Conservation (phyloP, 2,113 vertebrate genomes). For the Pituophis catenifer region DNA sequence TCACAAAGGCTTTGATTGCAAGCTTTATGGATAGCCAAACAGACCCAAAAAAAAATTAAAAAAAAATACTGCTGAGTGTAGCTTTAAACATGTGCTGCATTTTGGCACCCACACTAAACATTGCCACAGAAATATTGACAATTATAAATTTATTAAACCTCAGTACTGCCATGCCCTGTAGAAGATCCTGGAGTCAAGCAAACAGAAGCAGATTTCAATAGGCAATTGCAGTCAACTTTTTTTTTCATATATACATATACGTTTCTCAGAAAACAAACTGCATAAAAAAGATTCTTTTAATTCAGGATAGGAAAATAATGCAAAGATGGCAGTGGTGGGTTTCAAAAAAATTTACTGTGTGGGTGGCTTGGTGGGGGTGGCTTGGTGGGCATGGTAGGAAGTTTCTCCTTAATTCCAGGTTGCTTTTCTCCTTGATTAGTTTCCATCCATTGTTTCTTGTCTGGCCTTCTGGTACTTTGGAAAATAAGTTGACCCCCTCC, state of each 20-base stretch:
- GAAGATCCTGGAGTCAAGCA: neutral
- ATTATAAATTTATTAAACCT: neutral
- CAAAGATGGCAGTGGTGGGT: neutral
- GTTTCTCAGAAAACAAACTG: neutral
- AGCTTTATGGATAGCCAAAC: slow-evolving; percentile 70
- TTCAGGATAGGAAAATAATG: neutral
- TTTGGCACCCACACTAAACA: neutral
- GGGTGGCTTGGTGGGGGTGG: too few species aligned
- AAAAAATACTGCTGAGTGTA: neutral
- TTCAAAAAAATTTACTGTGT: too few species aligned
- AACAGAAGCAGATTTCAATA: neutral
- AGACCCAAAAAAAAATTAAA: neutral
- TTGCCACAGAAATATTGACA: neutral
- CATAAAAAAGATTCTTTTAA: neutral
- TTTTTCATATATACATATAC: neutral
- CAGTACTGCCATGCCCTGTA: neutral
- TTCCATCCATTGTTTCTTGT: too few species aligned
- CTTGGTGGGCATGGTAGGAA: too few species aligned
- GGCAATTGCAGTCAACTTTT: neutral
- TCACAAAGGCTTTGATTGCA: slow-evolving; percentile 94
- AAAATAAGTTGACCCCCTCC: too few species aligned
- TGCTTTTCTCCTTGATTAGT: too few species aligned
- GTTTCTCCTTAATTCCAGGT: too few species aligned
- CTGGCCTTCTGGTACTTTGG: too few species aligned
- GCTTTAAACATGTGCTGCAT: neutral